Base-by-base conservation (phyloP, 2,113 vertebrate species). In the Malurus melanocephalus region DNA sequence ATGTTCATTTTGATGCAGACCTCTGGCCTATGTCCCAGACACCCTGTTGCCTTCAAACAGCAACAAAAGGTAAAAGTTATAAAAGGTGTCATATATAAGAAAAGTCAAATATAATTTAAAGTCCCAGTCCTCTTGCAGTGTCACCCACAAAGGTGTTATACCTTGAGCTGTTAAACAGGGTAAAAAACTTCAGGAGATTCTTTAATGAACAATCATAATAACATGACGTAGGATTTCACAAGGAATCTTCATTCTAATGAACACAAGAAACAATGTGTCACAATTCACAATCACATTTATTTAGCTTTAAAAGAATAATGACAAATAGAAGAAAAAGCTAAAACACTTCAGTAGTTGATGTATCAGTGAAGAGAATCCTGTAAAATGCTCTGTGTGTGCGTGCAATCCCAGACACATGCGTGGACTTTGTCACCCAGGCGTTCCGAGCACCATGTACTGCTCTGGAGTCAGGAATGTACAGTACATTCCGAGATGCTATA, bases 381-480 rank as follows among this genome's bases (percentile, higher is more conserved):
- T 24, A 67, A 83, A 93, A 85, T 69, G 38, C 7, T 24, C 4
- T 1, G 14, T 3, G 23, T 27, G 46, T 30, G 10, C 16, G 2
- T 24, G 11, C 17, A 40, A 74, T 62, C 38, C 14, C 53, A 90
- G 68, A 75, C 7, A 61, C 26, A 61, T 0, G 0, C 20, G 28
- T 10, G 38, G 27, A 61, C 59, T 95, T 88, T 30, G 62, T 72
- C 53, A 88, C 48, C 28, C 52, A 66, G 76, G 72, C 88, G 11
- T 92, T 87, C 84, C 4, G 3, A 35, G 66, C 81, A 42, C 30
- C 32, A 33, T 71, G 51, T 88, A 57, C 35, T 62, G 30, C 72
- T 78, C 45, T 55, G 64, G 64, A 91, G 95, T 96, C 88, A 94
- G 90, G 93, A 94, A 89, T 73, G 73, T 73, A 89, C 94, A 88